Evolutionary conservation across 2,888 invertebrate genomes (phyloP).

Genomic region (Pharmacophagus antenor): DNA sequence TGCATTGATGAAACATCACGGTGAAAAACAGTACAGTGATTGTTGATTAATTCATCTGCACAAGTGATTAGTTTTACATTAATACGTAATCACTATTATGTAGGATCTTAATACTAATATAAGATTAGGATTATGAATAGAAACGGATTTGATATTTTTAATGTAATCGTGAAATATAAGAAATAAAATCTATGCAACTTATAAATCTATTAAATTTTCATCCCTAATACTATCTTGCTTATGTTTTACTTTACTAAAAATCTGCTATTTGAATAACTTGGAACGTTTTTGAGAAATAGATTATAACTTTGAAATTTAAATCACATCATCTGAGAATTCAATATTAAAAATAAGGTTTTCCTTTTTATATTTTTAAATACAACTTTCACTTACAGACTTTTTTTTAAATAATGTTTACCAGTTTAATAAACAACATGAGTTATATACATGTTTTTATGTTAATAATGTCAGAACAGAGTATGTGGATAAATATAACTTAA

Average conservation of each 20-base stretch:
- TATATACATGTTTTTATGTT: no score
- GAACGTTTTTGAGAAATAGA: constrained; percentile 45
- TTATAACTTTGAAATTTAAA: constrained; percentile 65
- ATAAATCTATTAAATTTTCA: background rate
- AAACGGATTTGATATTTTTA: background rate
- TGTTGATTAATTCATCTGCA: background rate
- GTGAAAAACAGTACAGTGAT: background rate
- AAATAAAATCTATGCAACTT: no score
- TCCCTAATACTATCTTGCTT: background rate
- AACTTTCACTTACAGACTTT: no score
- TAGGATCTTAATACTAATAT: no score
- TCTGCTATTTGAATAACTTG: constrained; percentile 33
- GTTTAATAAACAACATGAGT: no score
- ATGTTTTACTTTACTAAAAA: background rate
- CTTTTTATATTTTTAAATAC: no score
- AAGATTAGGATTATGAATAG: background rate
- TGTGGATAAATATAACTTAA: no score
- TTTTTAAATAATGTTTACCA: no score
- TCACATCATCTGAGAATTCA: constrained; percentile 51
- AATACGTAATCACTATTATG: background rate
- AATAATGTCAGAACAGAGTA: no score
- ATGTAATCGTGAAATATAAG: background rate
- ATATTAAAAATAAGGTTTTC: no score
- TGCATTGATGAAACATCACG: background rate
- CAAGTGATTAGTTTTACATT: background rate